These are phyloP conservation scores for Cactoblastis cactorum DNA, from an alignment of 2,888 invertebrate species.

Conservation along the genomic window DNA sequence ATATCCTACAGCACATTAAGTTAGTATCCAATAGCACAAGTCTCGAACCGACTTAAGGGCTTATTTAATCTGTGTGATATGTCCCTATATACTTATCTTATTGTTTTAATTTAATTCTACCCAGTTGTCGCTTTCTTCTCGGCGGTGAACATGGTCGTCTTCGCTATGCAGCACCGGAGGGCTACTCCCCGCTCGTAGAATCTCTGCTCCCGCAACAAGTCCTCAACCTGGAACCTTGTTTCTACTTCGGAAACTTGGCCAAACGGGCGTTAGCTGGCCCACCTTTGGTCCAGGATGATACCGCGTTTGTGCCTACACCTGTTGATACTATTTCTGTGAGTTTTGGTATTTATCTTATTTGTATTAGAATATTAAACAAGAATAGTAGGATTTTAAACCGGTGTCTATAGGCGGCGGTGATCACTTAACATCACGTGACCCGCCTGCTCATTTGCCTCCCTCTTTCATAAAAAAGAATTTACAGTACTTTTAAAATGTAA, in stretches of 20 bases:
- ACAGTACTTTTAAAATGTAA: too few relatives aligned
- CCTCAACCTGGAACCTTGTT: conserved; percentile 95
- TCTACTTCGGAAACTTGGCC: conserved; percentile 96
- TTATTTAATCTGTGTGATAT: too few relatives aligned
- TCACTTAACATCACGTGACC: too few relatives aligned
- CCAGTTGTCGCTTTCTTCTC: conserved; percentile 95
- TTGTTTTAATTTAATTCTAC: too few relatives aligned
- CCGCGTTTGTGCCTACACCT: conserved; percentile 96
- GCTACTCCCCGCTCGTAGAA: conserved; percentile 97
- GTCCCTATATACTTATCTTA: too few relatives aligned
- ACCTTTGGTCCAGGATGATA: conserved; percentile 92
- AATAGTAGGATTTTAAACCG: too few relatives aligned
- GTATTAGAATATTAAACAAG: background rate
- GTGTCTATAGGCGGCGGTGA: too few relatives aligned
- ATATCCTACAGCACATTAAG: too few relatives aligned
- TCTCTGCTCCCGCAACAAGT: conserved; percentile 95
- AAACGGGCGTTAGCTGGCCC: conserved; percentile 97
- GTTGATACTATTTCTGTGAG: conserved; percentile 93
- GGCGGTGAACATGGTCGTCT: conserved; percentile 99
- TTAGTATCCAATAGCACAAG: too few relatives aligned
- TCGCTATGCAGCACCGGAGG: conserved; percentile 94
- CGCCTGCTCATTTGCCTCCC: too few relatives aligned
- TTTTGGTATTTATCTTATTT: conserved; percentile 7
- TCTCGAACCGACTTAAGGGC: too few relatives aligned
- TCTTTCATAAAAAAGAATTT: too few relatives aligned